Evolutionary conservation across 64 coral and sea anemone genomes (phyloP).

Genomic region (Porites australiensis): DNA sequence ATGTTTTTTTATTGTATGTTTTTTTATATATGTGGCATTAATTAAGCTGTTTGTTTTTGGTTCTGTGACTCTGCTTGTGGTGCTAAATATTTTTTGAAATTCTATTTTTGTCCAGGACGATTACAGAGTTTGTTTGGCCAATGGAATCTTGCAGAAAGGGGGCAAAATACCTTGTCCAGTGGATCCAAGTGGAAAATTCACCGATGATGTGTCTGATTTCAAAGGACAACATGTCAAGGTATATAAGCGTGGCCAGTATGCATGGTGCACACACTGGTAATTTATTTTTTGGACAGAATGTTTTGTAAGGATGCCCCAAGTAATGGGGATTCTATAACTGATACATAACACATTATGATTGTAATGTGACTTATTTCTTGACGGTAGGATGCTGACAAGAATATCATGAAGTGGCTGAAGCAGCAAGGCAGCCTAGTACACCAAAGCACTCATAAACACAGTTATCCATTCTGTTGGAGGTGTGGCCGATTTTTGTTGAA

Average conservation of each 20-base stretch:
- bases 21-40: neutral
- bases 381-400: constrained; percentile 93
- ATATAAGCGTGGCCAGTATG: neutral
- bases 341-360: too few species aligned
- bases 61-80: neutral
- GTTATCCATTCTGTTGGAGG: constrained; percentile 99
- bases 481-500: neutral
- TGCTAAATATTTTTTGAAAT: too few species aligned
- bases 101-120: constrained; percentile 70
- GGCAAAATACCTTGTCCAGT: constrained; percentile 96
- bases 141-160: constrained; percentile 91
- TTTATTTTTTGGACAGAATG: too few species aligned
- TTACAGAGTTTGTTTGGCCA: constrained; percentile 91
- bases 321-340: too few species aligned
- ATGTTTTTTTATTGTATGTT: neutral
- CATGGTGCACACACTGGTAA: too few species aligned
- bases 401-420: constrained; percentile 91
- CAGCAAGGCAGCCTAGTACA: constrained; percentile 84
- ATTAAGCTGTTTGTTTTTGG: neutral
- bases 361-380: too few species aligned
- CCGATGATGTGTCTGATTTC: constrained; percentile 91
- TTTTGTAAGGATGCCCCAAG: too few species aligned
- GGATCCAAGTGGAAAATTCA: constrained; percentile 92
- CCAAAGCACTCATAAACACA: constrained; percentile 94
- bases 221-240: constrained; percentile 93